Base-by-base conservation (phyloP, 2,888 invertebrate species). In the Drosophila mulleri region DNA sequence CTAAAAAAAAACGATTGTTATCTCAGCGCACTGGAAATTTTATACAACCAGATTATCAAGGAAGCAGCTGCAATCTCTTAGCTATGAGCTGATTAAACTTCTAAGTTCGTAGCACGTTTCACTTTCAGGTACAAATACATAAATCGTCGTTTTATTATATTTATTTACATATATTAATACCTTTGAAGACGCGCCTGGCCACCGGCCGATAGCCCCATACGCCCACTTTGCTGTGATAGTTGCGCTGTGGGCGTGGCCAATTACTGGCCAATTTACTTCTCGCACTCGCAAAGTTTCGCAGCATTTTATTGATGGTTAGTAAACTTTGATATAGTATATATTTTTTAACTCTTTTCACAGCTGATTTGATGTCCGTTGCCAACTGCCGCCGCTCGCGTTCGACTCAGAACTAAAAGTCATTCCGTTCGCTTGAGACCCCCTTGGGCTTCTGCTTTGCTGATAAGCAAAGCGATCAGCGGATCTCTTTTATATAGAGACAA, bases 181-280 rank as follows among this genome's bases (percentile, higher is more conserved):
- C 90, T 92, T 90, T 83, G 72, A 83, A 93, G 50, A 80, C 66
- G 20, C 86, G 82, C 57, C 78, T 87, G 3, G 87, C 70, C 53
- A 77, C 71, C 3, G 92, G 92, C 20, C 88, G 83, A 72, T 92
- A 92, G 60, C 93, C 93, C 80, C 91, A 93, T 16, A 93, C 91
- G 42, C 92, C 93, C 12, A 89, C 83, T 48, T 91, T 84, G 63
- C 91, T 91, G 60, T 93, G 93, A 86, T 93, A 93, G 61, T 35
- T 39, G 14, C 87, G 89, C 42, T 76, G 79, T 63, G 74, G 32
- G 57, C 57, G 57, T 57, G 44, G 50, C 12, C 47, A 47, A 23
- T 47, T 26, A 72, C 39, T 11, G 26, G 45, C 54, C 20, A 88
- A 35, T 66, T 72, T 69, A 12, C 50, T 44, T 42, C 74, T 56